phyloP scores from a whole-genome alignment of 2,797 vertebrate species.

The Sylvilagus floridanus region DNA sequence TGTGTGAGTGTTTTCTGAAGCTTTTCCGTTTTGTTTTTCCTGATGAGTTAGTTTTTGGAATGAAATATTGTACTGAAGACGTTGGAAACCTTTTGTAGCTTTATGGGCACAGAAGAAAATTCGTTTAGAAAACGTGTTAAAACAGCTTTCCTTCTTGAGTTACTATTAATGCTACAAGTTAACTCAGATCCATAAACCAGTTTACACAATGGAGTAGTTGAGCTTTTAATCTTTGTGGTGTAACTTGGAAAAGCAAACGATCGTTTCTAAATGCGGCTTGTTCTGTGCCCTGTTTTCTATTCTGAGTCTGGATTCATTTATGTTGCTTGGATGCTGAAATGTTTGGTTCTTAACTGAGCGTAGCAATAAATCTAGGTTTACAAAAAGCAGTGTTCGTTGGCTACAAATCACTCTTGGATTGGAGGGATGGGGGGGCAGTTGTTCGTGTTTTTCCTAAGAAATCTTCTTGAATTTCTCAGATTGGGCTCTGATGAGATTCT shows the following conservation, averaged over 20 bases:
- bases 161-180: background rate
- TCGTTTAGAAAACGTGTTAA: background rate
- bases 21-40: background rate
- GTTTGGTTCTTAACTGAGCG: conserved; percentile 8
- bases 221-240: conserved; percentile 1
- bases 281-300: background rate
- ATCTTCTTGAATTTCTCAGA: background rate
- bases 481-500: background rate
- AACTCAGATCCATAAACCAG: background rate
- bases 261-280: background rate
- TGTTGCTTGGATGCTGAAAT: background rate
- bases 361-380: background rate
- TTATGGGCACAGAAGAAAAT: background rate
- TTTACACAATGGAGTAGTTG: background rate
- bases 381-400: background rate
- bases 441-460: background rate
- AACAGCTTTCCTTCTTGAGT: background rate
- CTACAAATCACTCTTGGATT: conserved; percentile 16
- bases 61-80: background rate
- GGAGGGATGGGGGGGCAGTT: background rate
- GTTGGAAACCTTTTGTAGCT: background rate
- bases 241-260: background rate
- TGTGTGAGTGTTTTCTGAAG: background rate
- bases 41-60: background rate
- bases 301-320: conserved; percentile 39